These are phyloP conservation scores for Pterois miles DNA, from an alignment of 2,797 vertebrate genomes.

Conservation along the genomic window DNA sequence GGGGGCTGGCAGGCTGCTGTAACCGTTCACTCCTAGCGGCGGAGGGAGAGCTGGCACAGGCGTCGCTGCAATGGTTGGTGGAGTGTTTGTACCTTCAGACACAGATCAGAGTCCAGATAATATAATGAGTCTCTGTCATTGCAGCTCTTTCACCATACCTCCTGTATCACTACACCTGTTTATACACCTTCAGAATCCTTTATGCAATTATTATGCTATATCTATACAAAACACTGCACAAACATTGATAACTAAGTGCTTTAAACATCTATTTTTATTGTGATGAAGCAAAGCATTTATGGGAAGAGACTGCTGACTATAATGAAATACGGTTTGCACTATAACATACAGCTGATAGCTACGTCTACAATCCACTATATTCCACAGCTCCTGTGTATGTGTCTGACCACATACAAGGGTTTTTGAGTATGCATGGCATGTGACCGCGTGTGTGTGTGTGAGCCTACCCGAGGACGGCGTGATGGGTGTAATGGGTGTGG, in stretches of 20 bases:
- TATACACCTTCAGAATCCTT: not conserved
- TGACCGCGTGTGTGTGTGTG: not conserved
- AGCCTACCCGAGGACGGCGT: slow-evolving; percentile 83
- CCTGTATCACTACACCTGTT: not conserved
- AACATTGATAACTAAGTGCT: not conserved
- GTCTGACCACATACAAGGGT: not conserved
- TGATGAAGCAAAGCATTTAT: not conserved
- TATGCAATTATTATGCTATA: not conserved
- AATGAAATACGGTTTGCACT: not conserved
- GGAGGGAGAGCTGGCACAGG: slow-evolving; percentile 89
- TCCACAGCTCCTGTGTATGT: not conserved
- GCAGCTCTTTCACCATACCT: not conserved
- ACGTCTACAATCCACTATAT: not conserved
- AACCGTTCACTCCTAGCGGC: slow-evolving; percentile 91
- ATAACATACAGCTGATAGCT: not conserved
- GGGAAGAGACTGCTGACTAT: not conserved
- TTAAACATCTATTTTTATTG: not conserved
- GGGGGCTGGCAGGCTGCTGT: slow-evolving; percentile 86
- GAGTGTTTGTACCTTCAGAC: slow-evolving; percentile 90
- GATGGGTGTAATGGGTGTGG: slow-evolving; percentile 87
- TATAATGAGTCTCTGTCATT: not conserved
- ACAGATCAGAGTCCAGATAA: slow-evolving; percentile 5
- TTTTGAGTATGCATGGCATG: slow-evolving; percentile 7
- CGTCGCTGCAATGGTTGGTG: slow-evolving; percentile 90
- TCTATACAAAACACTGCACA: not conserved